A percentile compares a stretch with the other conserved stretches of the same genome.
phyloP scores from a whole-genome alignment of 2,888 invertebrate genomes.

The Cinara cedri region DNA sequence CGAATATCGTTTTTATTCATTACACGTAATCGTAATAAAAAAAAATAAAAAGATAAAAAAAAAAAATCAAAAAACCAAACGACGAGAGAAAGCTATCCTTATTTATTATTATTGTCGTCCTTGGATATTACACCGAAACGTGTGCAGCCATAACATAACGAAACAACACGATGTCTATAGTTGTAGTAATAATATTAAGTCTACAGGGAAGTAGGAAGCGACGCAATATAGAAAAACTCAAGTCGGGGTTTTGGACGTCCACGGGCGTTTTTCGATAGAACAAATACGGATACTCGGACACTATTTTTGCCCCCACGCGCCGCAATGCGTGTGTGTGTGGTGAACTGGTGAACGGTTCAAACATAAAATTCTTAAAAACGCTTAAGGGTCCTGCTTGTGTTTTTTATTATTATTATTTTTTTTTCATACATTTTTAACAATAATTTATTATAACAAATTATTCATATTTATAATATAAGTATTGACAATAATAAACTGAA shows the following conservation, averaged over 20 bases:
- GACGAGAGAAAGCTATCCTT: slow-evolving; percentile 36
- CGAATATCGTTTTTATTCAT: slow-evolving; percentile 26
- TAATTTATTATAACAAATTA: too few relatives aligned
- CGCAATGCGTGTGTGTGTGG: too few relatives aligned
- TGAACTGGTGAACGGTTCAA: too few relatives aligned
- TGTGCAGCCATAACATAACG: not conserved
- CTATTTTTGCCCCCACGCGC: too few relatives aligned
- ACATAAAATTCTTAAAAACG: too few relatives aligned
- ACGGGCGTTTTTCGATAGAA: slow-evolving; percentile 7
- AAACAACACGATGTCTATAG: not conserved
- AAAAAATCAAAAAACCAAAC: too few relatives aligned
- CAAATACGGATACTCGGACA: too few relatives aligned
- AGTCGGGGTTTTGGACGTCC: slow-evolving; percentile 29
- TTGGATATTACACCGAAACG: slow-evolving; percentile 24
- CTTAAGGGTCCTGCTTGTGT: too few relatives aligned
- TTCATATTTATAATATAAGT: too few relatives aligned
- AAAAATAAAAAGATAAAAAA: slow-evolving; percentile 10
- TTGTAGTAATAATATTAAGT: not conserved
- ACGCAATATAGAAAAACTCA: not conserved
- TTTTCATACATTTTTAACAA: too few relatives aligned
- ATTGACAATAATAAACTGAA: too few relatives aligned
- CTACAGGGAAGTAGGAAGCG: slow-evolving; percentile 27
- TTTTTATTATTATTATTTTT: too few relatives aligned
- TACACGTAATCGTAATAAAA: slow-evolving; percentile 36
- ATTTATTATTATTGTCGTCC: slow-evolving; percentile 5